phyloP scores from a whole-genome alignment of 1,140 invertebrate genomes.

The Drosophila sechellia region DNA sequence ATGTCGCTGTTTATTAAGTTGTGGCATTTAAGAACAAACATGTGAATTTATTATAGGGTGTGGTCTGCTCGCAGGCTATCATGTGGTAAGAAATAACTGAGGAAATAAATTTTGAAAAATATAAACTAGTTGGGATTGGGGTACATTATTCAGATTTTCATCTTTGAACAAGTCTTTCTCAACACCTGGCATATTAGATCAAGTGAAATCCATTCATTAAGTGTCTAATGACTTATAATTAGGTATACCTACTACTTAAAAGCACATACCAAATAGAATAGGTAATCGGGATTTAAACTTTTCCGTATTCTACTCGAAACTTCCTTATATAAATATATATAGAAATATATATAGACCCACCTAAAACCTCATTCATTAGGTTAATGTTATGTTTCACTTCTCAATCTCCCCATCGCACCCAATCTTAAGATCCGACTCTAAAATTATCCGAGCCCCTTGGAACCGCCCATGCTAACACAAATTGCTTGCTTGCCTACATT shows the following conservation, averaged over 20 bases:
- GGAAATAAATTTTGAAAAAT: neutral
- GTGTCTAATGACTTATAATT: no score
- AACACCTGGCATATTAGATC: no score
- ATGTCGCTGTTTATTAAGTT: slow-evolving; percentile 36
- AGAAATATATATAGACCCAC: neutral
- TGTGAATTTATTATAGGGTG: slow-evolving; percentile 12
- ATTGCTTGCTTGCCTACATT: slow-evolving; percentile 43
- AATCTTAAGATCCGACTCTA: slow-evolving; percentile 35
- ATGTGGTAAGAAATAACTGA: neutral
- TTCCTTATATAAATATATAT: neutral
- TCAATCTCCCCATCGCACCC: slow-evolving; percentile 31
- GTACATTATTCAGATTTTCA: no score
- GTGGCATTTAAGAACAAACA: slow-evolving; percentile 14
- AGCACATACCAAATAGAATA: neutral
- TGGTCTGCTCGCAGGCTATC: neutral
- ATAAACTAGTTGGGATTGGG: no score
- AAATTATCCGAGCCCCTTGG: slow-evolving; percentile 31
- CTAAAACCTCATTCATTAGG: slow-evolving; percentile 25
- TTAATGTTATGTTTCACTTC: slow-evolving; percentile 38
- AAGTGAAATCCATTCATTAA: no score
- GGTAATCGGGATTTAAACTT: neutral
- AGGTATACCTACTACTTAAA: no score
- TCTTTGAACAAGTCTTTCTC: no score
- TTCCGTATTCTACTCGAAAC: neutral
- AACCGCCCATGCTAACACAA: slow-evolving; percentile 35